Percentiles rank a stretch among this genome's conserved stretches.
Evolutionary conservation across 2,797 vertebrate genomes (phyloP).

Genomic region (Kryptolebias ocellatus): DNA sequence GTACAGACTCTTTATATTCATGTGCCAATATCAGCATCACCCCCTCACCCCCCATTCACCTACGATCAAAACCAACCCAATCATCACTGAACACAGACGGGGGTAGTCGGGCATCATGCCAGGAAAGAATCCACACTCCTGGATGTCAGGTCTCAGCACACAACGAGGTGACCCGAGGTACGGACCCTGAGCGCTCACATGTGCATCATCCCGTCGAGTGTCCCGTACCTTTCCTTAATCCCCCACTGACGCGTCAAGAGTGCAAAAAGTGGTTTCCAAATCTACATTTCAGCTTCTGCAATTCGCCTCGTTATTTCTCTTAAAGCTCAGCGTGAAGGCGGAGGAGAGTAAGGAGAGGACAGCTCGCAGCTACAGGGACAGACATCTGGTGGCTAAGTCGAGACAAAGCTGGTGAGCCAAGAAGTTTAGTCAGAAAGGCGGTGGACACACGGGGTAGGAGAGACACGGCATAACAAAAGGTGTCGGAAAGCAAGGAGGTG

Average conservation of each 20-base stretch:
- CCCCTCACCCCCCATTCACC: conserved; percentile 4
- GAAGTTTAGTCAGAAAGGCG: conserved; percentile 46
- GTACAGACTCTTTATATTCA: conserved; percentile 58
- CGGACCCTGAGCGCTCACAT: conserved; percentile 27
- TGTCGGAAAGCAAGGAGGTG: conserved; percentile 64
- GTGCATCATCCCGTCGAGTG: conserved; percentile 38
- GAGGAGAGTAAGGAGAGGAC: conserved; percentile 66
- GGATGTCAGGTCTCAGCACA: conserved; percentile 65
- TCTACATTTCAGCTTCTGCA: conserved; percentile 8
- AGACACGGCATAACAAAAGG: conserved; percentile 64
- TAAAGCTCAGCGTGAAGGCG: conserved; percentile 31
- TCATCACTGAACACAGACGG: conserved; percentile 59
- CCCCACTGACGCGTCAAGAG: conserved; percentile 44
- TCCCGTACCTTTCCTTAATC: conserved; percentile 64
- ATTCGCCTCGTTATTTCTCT: conserved; percentile 26
- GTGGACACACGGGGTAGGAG: conserved; percentile 50
- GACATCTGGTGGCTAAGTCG: conserved; percentile 51
- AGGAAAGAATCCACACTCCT: conserved; percentile 72
- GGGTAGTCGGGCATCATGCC: conserved; percentile 75
- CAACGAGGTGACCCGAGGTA: conserved; percentile 45
- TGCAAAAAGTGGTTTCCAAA: conserved; percentile 13
- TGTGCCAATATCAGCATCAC: not conserved
- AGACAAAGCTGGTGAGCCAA: conserved; percentile 50
- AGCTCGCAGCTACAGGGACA: conserved; percentile 47
- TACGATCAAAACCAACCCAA: conserved; percentile 32